Conservation (phyloP, 2,113 vertebrate species). For the Clarias batrachus region DNA sequence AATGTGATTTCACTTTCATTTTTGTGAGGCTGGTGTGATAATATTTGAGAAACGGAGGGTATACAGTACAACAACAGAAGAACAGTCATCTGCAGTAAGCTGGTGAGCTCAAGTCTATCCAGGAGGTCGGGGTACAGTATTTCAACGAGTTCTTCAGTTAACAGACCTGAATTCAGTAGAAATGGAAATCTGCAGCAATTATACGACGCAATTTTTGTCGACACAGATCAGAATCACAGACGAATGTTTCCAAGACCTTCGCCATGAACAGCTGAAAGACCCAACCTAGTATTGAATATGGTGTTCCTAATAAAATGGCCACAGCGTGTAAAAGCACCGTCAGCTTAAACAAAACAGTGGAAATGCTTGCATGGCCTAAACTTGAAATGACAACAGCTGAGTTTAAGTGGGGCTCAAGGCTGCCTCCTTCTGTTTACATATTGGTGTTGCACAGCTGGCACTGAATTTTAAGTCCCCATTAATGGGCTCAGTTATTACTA, state of each 20-base stretch:
- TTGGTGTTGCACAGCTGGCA: neutral
- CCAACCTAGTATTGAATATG: neutral
- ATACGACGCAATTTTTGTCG: neutral
- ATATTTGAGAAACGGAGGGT: neutral
- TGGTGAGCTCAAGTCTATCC: neutral
- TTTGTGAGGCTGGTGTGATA: neutral
- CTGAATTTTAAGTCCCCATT: slow-evolving; percentile 8
- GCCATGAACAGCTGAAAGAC: neutral
- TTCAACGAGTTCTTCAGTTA: neutral
- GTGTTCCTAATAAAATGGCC: neutral
- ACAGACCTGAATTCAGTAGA: neutral
- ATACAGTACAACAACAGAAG: neutral
- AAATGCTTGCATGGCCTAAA: neutral
- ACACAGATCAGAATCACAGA: neutral
- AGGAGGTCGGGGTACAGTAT: neutral
- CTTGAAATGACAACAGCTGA: neutral
- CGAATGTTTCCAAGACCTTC: neutral
- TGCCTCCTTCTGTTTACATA: slow-evolving; percentile 30
- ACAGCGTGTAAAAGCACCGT: neutral
- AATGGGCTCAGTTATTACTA: slow-evolving; percentile 4
- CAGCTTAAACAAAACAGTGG: neutral
- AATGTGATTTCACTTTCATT: neutral
- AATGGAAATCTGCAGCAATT: neutral
- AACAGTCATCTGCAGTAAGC: neutral
- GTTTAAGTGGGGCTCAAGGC: neutral